Conservation (phyloP, 35 echinoderm and acorn worm species). For the Apostichopus japonicus region DNA sequence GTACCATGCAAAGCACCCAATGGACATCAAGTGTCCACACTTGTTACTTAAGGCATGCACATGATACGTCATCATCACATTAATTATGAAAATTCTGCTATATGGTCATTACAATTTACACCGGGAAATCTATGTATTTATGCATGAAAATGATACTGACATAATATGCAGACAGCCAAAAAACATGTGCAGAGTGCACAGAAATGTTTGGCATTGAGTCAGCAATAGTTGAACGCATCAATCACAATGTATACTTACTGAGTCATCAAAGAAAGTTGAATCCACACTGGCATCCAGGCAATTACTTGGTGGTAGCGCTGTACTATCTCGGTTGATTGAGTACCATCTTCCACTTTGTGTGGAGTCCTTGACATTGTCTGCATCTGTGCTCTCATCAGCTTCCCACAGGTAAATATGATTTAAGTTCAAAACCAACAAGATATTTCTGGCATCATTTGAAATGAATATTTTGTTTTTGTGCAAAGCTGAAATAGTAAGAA, state of each 20-base stretch:
- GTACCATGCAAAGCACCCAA: too few species aligned
- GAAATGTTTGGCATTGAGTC: too few species aligned
- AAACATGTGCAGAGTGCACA: too few species aligned
- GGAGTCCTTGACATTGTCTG: constrained; percentile 56
- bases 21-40: too few species aligned
- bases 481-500: constrained; percentile 25
- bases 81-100: too few species aligned
- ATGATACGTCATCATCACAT: too few species aligned
- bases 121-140: too few species aligned
- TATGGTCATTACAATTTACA: too few species aligned
- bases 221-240: too few species aligned
- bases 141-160: too few species aligned
- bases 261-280: constrained; percentile 68
- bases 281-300: constrained; percentile 65
- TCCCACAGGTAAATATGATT: constrained; percentile 78
- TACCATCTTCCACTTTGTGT: constrained; percentile 61
- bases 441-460: constrained; percentile 66
- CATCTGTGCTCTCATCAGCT: constrained; percentile 34
- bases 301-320: constrained; percentile 59
- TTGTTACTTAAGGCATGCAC: too few species aligned
- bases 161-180: too few species aligned
- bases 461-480: constrained; percentile 66
- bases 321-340: constrained; percentile 34
- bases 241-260: constrained; percentile 43
- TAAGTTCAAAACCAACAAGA: constrained; percentile 69